phyloP scores from a whole-genome alignment of 2,113 vertebrate species.

The Hypomesus transpacificus region DNA sequence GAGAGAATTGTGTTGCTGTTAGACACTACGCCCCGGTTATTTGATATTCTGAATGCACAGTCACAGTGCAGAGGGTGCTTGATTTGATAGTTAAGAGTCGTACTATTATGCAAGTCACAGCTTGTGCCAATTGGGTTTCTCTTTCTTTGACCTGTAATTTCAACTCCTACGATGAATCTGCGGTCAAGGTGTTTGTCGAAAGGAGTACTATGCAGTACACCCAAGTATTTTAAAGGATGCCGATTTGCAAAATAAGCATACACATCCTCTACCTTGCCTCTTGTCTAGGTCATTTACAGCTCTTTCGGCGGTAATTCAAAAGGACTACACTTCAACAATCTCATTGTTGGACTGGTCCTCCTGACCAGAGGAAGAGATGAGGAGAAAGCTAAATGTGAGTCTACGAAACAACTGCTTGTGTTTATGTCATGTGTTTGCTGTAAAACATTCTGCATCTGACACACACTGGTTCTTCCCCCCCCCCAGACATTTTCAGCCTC shows the following conservation, averaged over 20 bases:
- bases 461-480: neutral
- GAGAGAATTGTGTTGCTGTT: too few species aligned
- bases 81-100: neutral
- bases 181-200: too few species aligned
- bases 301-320: slow-evolving; percentile 86
- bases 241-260: too few species aligned
- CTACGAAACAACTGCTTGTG: neutral
- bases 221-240: too few species aligned
- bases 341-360: slow-evolving; percentile 84
- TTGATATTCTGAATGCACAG: too few species aligned
- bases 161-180: neutral
- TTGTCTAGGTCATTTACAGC: slow-evolving; percentile 81
- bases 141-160: neutral
- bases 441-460: too few species aligned
- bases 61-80: neutral
- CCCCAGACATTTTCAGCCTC: slow-evolving; percentile 84
- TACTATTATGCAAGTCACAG: slow-evolving; percentile 16
- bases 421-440: too few species aligned
- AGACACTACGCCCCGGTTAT: too few species aligned
- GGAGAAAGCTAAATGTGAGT: slow-evolving; percentile 87
- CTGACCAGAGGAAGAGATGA: slow-evolving; percentile 85
- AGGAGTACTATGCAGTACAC: too few species aligned
- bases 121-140: slow-evolving; percentile 9
- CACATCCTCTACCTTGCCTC: too few species aligned
- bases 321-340: slow-evolving; percentile 86